Percentiles rank a stretch among this genome's conserved stretches.
These are phyloP conservation scores for Todus mexicanus DNA, from an alignment of 2,797 vertebrate species.

Conservation along the genomic window DNA sequence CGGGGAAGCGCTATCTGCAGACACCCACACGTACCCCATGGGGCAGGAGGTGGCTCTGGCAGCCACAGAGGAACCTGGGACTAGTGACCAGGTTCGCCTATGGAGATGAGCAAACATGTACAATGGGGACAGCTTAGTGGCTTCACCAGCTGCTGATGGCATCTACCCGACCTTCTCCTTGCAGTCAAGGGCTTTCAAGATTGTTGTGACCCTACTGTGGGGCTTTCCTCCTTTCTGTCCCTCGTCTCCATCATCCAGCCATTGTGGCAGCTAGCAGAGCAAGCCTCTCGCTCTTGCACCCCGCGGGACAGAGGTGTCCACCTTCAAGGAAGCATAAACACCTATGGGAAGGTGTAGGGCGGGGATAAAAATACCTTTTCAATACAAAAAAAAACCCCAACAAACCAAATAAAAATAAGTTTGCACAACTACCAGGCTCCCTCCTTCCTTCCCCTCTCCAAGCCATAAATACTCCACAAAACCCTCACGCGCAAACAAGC, in stretches of 20 bases:
- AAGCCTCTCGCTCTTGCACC: not conserved
- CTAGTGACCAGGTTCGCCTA: not conserved
- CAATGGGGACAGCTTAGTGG: not conserved
- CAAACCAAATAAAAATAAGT: not conserved
- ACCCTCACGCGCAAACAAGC: constrained; percentile 17
- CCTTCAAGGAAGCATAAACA: not conserved
- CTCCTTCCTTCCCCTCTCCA: not conserved
- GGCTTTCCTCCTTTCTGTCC: not conserved
- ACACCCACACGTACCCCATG: not conserved
- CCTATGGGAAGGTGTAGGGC: not conserved
- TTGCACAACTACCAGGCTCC: not conserved
- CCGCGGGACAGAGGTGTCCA: rapidly evolving
- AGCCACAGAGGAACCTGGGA: not conserved
- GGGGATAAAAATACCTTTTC: constrained; percentile 20
- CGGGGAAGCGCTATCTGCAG: not conserved
- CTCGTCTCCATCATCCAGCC: not conserved
- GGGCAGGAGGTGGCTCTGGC: not conserved
- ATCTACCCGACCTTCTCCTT: not conserved
- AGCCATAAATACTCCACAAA: constrained; percentile 42
- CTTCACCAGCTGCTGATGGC: not conserved
- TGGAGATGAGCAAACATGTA: not conserved
- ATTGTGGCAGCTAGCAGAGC: rapidly evolving
- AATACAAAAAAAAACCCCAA: not conserved
- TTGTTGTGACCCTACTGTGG: rapidly evolving
- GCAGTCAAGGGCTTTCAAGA: rapidly evolving